Conservation (phyloP, 2,113 vertebrate genomes). For the Rhinogobius similis region DNA sequence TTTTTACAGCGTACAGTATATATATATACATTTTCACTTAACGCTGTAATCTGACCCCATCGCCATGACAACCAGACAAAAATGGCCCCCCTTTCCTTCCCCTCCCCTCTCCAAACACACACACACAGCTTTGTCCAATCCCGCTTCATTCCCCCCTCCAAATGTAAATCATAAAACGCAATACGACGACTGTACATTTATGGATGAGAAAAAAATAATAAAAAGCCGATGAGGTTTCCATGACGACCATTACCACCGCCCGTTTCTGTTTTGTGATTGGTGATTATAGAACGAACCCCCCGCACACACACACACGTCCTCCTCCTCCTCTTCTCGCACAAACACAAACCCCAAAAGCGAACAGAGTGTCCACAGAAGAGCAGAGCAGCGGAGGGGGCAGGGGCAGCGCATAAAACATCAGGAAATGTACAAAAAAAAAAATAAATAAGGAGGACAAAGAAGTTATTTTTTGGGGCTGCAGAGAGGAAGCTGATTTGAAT, state of each 20-base stretch:
- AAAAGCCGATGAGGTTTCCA: constrained; percentile 59
- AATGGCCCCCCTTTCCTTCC: constrained; percentile 7
- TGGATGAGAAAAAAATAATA: constrained; percentile 2
- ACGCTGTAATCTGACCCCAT: constrained; percentile 79
- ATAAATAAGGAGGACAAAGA: constrained; percentile 20
- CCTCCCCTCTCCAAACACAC: not conserved
- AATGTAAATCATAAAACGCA: constrained; percentile 75
- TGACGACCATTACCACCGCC: constrained; percentile 72
- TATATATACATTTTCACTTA: constrained; percentile 68
- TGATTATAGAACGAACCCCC: constrained; percentile 74
- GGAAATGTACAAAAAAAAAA: constrained; percentile 17
- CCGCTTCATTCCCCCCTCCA: constrained; percentile 61
- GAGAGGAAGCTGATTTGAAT: constrained; percentile 21
- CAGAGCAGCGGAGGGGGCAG: constrained; percentile 48
- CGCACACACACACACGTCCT: constrained; percentile 8
- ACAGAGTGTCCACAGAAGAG: constrained; percentile 67
- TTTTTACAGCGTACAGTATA: constrained; percentile 6
- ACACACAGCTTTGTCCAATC: constrained; percentile 5
- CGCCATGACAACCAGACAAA: constrained; percentile 69
- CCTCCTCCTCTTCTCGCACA: constrained; percentile 1
- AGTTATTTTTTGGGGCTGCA: constrained; percentile 28
- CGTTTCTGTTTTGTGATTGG: constrained; percentile 78
- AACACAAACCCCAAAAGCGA: constrained; percentile 35
- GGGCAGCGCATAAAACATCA: constrained; percentile 27
- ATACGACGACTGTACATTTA: constrained; percentile 43